phyloP scores from a whole-genome alignment of 2,888 invertebrate genomes.

The Argyresthia goedartella region DNA sequence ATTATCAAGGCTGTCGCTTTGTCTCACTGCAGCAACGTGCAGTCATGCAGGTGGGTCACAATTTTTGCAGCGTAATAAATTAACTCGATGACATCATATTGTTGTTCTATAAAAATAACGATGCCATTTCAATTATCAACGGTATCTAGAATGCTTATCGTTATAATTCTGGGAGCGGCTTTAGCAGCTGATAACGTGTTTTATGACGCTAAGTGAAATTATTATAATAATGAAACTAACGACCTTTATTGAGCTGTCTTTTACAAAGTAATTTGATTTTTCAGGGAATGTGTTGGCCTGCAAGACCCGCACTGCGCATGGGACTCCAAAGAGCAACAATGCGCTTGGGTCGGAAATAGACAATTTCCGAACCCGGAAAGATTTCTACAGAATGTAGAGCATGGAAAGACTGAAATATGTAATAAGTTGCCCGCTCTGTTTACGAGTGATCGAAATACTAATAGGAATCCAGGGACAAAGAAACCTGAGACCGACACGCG shows the following conservation, averaged over 20 bases:
- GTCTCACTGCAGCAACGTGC: slow-evolving; percentile 82
- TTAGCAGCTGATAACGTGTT: background rate
- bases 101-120: background rate
- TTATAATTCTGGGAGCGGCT: background rate
- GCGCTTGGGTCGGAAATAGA: slow-evolving; percentile 67
- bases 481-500: slow-evolving; percentile 65
- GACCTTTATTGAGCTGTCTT: background rate
- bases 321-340: slow-evolving; percentile 79
- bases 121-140: background rate
- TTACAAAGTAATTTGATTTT: slow-evolving; percentile 33
- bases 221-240: background rate
- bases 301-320: slow-evolving; percentile 99
- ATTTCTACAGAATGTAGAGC: slow-evolving; percentile 80
- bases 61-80: background rate
- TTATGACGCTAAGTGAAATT: background rate
- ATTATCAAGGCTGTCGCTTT: slow-evolving; percentile 88
- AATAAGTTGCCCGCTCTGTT: slow-evolving; percentile 58
- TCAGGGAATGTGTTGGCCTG: slow-evolving; percentile 86
- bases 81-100: background rate
- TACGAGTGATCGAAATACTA: slow-evolving; percentile 48
- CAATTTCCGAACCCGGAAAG: slow-evolving; percentile 73
- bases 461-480: slow-evolving; percentile 56
- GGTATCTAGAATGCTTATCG: slow-evolving; percentile 1
- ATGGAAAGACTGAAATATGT: slow-evolving; percentile 75
- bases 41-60: slow-evolving; percentile 72